Percentiles rank a stretch among this genome's conserved stretches.
phyloP scores from a whole-genome alignment of 2,888 invertebrate species.

The Dorcus parallelipipedus region DNA sequence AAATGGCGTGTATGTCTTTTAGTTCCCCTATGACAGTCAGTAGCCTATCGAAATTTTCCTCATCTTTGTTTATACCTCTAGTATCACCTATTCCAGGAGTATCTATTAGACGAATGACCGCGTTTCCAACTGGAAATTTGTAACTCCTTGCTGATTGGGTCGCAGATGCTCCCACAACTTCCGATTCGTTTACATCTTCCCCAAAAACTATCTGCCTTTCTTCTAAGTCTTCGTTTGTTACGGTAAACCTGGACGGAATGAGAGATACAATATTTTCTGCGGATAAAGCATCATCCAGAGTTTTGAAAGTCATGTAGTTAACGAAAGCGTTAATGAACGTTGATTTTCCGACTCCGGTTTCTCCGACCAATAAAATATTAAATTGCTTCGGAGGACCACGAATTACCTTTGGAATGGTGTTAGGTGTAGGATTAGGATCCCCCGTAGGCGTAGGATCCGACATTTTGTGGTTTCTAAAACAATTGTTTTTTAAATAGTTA shows the following conservation, averaged over 20 bases:
- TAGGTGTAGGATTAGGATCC: too few species aligned
- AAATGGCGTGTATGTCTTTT: conserved; percentile 18
- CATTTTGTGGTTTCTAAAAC: too few species aligned
- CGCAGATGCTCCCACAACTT: conserved; percentile 3
- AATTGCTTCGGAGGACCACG: neutral
- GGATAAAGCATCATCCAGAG: conserved; percentile 15
- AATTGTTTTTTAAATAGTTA: too few species aligned
- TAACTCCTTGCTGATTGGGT: conserved; percentile 13
- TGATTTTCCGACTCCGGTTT: conserved; percentile 24
- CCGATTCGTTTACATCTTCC: conserved; percentile 1
- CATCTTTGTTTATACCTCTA: conserved; percentile 30
- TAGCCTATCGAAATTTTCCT: conserved; percentile 37
- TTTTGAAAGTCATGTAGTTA: conserved; percentile 19
- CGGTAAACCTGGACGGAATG: conserved; percentile 18
- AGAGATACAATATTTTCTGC: conserved; percentile 12
- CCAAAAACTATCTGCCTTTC: conserved; percentile 4
- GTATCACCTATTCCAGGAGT: conserved; percentile 30
- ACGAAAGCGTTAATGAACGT: conserved; percentile 25
- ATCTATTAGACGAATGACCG: conserved; percentile 13
- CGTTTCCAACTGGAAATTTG: neutral
- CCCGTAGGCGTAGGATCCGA: too few species aligned
- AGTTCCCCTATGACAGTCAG: conserved; percentile 14
- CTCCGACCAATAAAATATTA: conserved; percentile 27
- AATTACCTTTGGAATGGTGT: too few species aligned
- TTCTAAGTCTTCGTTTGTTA: conserved; percentile 11